A percentile compares a stretch with the other conserved stretches of the same genome.
These are phyloP conservation scores for Calypte anna DNA, from an alignment of 2,113 vertebrate genomes.

Conservation along the genomic window DNA sequence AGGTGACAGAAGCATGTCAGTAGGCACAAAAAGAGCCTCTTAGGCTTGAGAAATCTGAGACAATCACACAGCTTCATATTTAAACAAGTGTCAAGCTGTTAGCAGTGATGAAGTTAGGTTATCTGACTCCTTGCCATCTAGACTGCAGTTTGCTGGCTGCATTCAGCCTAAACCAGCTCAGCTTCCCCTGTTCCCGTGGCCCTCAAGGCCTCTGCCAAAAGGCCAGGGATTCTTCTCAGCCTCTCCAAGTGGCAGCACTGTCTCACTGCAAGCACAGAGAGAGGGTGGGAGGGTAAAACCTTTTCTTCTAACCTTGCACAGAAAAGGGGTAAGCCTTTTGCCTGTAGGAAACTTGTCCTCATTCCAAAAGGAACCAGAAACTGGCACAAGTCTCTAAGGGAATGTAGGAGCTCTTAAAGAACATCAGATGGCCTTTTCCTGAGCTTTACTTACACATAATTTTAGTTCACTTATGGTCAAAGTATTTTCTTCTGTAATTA, in stretches of 20 bases:
- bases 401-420: background rate
- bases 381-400: background rate
- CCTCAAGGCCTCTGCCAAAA: background rate
- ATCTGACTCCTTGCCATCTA: background rate
- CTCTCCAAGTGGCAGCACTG: background rate
- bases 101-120: rapidly evolving
- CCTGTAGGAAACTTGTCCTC: background rate
- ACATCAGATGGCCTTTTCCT: background rate
- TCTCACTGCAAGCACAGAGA: background rate
- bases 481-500: background rate
- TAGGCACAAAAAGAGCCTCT: background rate
- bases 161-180: background rate
- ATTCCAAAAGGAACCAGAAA: background rate
- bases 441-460: background rate
- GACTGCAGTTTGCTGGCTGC: background rate
- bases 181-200: background rate
- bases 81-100: background rate
- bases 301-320: background rate
- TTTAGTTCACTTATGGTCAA: background rate
- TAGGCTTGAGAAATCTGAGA: background rate
- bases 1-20: background rate
- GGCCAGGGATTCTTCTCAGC: background rate
- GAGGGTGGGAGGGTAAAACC: background rate
- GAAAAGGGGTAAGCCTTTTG: background rate
- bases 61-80: background rate